A percentile compares a stretch with the other conserved stretches of the same genome.
phyloP scores from a whole-genome alignment of 2,888 invertebrate genomes.

The Cephus rjabovi region DNA sequence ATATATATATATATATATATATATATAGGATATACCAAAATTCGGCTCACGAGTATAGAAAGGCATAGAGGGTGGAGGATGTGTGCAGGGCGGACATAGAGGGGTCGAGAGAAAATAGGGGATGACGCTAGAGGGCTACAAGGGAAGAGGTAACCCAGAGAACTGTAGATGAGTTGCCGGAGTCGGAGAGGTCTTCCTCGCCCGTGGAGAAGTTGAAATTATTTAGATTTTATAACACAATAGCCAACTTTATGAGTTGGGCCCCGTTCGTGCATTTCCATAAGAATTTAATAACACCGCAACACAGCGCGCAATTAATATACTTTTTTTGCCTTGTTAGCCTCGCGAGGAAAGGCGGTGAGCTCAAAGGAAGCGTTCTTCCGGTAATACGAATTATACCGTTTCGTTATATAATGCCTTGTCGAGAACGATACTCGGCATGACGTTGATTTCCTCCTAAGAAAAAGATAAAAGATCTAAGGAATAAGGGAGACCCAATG shows the following conservation, averaged over 20 bases:
- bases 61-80: no score
- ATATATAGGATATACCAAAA: background rate
- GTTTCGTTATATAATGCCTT: background rate
- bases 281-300: conserved; percentile 66
- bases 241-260: conserved; percentile 62
- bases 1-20: background rate
- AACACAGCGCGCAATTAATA: conserved; percentile 64
- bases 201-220: conserved; percentile 55
- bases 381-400: conserved; percentile 45
- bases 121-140: background rate
- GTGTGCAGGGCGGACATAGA: background rate
- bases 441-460: background rate
- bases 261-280: conserved; percentile 54
- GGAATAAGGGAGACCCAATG: background rate
- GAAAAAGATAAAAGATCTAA: background rate
- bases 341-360: conserved; percentile 32
- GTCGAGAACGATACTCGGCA: background rate
- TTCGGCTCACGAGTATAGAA: background rate
- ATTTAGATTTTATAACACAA: conserved; percentile 65
- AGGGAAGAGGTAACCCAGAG: background rate
- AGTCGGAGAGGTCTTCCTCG: conserved; percentile 6
- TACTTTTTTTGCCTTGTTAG: conserved; percentile 62
- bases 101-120: background rate
- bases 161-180: background rate
- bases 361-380: conserved; percentile 41